Conservation (phyloP, 1,140 invertebrate genomes). For the Meloidogyne floridensis region DNA sequence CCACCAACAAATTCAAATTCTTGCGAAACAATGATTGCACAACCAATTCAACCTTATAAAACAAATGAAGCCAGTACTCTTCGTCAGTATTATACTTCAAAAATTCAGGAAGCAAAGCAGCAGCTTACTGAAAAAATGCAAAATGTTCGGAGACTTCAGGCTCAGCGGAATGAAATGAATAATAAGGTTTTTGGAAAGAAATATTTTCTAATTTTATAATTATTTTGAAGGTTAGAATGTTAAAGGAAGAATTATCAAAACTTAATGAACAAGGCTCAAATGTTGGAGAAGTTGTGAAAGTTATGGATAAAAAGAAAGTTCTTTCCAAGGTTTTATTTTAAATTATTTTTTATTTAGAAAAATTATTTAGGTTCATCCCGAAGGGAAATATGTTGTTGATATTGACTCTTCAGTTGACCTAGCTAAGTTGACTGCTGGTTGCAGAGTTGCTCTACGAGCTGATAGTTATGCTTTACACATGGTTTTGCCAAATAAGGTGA, state of each 20-base stretch:
- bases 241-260: constrained; percentile 93
- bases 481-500: constrained; percentile 93
- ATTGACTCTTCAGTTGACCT: constrained; percentile 99
- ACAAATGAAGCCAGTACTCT: constrained; percentile 28
- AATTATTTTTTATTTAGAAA: not conserved
- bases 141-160: constrained; percentile 92
- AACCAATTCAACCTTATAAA: not conserved
- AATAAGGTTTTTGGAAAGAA: constrained; percentile 73
- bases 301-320: constrained; percentile 99
- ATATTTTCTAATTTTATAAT: no score
- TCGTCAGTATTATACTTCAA: constrained; percentile 59
- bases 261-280: constrained; percentile 99
- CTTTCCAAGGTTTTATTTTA: constrained; percentile 78
- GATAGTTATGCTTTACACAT: constrained; percentile 99
- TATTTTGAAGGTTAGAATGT: constrained; percentile 75
- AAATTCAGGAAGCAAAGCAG: constrained; percentile 68
- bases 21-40: constrained; percentile 12
- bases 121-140: constrained; percentile 95
- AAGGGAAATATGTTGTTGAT: constrained; percentile 99
- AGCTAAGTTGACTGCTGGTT: constrained; percentile 94
- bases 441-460: constrained; percentile 92
- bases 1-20: not conserved
- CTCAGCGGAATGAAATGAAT: constrained; percentile 98
- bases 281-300: constrained; percentile 98
- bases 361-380: constrained; percentile 81